These are phyloP conservation scores for Trinorchestia longiramus DNA, from an alignment of 1,140 invertebrate species.

Conservation along the genomic window DNA sequence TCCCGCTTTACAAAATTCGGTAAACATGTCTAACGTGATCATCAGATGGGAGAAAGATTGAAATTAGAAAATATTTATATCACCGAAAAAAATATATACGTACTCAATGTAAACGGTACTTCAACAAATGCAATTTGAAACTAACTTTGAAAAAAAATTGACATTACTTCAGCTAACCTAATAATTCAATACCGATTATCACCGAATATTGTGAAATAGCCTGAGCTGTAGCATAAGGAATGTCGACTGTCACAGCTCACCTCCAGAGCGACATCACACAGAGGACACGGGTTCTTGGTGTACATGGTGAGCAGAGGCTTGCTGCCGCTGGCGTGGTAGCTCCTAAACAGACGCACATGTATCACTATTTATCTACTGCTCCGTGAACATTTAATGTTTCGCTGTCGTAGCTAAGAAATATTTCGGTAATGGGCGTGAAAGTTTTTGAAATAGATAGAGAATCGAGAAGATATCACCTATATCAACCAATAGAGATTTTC, in stretches of 20 bases:
- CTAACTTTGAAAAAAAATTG: no score
- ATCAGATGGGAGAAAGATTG: no score
- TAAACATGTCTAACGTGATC: no score
- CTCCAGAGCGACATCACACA: constrained; percentile 85
- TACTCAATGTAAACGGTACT: no score
- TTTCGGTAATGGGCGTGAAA: neutral
- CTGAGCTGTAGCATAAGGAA: neutral
- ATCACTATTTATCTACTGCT: neutral
- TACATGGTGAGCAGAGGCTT: constrained; percentile 78
- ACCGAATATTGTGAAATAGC: neutral
- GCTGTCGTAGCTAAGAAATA: neutral
- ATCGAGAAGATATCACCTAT: no score
- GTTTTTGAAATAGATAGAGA: neutral
- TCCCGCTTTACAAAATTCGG: no score
- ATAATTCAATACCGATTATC: neutral
- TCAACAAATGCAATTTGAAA: no score
- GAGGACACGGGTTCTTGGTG: constrained; percentile 83
- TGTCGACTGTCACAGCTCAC: constrained; percentile 41
- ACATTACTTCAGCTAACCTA: no score
- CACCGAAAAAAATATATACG: no score
- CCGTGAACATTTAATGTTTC: neutral
- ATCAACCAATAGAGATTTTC: no score
- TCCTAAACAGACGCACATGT: constrained; percentile 39
- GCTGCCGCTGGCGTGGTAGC: constrained; percentile 37
- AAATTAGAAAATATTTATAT: no score